Conservation (phyloP, 2,113 vertebrate species). For the Hydropotes inermis region DNA sequence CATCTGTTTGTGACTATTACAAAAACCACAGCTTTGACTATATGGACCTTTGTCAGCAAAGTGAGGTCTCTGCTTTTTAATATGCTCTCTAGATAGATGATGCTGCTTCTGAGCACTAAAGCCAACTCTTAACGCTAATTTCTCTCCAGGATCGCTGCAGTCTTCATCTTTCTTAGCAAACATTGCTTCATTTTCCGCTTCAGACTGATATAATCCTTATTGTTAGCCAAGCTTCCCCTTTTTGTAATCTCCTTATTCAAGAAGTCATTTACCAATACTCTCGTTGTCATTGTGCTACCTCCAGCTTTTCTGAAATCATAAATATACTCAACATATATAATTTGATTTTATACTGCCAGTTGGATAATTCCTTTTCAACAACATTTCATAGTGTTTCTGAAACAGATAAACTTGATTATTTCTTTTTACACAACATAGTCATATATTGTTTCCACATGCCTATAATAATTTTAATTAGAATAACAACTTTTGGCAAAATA, state of each 20-base stretch:
- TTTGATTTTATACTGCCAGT: not conserved
- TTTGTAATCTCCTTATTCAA: not conserved
- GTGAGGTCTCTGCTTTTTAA: not conserved
- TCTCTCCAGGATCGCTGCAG: not conserved
- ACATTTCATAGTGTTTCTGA: not conserved
- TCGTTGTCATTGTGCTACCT: not conserved
- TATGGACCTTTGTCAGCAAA: not conserved
- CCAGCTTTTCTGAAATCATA: not conserved
- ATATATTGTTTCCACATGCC: not conserved
- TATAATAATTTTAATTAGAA: constrained; percentile 28
- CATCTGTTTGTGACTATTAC: not conserved
- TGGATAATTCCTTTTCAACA: not conserved
- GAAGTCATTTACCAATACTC: not conserved
- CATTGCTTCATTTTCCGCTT: not conserved
- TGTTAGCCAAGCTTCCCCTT: not conserved
- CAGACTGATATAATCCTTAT: not conserved
- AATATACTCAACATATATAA: not conserved
- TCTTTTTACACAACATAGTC: constrained; percentile 5
- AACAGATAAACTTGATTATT: constrained; percentile 17
- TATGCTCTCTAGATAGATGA: not conserved
- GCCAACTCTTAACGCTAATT: not conserved
- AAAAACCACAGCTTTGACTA: not conserved
- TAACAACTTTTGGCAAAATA: constrained; percentile 20
- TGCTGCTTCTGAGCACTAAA: not conserved
- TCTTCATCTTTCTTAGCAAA: not conserved